A percentile compares a stretch with the other conserved stretches of the same genome.
Evolutionary conservation across 2,113 vertebrate genomes (phyloP).

Genomic region (Apaloderma vittatum): DNA sequence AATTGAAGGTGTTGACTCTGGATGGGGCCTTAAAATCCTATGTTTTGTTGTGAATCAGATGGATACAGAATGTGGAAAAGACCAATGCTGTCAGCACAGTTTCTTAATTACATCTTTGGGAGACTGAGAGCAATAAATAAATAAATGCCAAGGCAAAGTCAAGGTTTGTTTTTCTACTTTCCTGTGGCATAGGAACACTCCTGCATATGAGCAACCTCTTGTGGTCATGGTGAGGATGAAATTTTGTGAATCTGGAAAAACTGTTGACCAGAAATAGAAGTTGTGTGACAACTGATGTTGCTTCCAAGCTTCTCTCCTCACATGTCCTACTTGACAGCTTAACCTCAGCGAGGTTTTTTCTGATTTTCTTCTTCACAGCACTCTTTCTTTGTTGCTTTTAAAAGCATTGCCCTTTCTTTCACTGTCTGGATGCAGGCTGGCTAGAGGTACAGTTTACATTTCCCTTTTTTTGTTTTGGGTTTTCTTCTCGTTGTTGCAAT

Average conservation of each 20-base stretch:
- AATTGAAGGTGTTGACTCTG: background rate
- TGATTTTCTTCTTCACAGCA: background rate
- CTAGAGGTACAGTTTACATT: background rate
- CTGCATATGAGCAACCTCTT: background rate
- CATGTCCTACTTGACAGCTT: background rate
- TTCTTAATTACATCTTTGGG: background rate
- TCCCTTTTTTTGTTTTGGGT: background rate
- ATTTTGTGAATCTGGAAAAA: background rate
- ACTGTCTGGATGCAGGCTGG: background rate
- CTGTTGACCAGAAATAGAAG: background rate
- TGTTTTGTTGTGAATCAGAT: background rate
- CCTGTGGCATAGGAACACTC: background rate
- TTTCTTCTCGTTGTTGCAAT: background rate
- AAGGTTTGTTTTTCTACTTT: conserved; percentile 21
- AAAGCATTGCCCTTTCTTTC: background rate
- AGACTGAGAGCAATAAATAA: background rate
- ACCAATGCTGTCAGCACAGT: background rate
- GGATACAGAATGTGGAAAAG: background rate
- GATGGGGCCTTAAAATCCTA: background rate
- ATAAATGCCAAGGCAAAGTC: background rate
- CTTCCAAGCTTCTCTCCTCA: background rate
- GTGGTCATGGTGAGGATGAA: background rate
- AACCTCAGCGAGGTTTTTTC: background rate
- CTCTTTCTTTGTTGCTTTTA: background rate
- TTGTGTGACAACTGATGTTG: background rate